A percentile compares a stretch with the other conserved stretches of the same genome.
Conservation (phyloP, 2,797 vertebrate species). For the Coregonus ussuriensis region DNA sequence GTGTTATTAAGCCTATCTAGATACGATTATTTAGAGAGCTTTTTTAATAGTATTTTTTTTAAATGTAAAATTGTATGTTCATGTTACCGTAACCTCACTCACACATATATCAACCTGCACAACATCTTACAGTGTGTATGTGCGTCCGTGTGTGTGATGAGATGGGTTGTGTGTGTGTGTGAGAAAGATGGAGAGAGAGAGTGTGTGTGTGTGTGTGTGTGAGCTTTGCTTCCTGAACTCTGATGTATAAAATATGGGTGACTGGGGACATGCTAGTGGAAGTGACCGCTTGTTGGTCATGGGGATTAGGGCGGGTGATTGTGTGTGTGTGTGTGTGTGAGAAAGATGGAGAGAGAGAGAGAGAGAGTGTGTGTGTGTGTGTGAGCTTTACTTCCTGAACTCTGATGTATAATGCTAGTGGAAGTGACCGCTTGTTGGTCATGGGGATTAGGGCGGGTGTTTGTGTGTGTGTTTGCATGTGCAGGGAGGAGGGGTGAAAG, state of each 20-base stretch:
- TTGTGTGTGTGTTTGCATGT: too few relatives aligned
- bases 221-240: constrained; percentile 44
- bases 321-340: constrained; percentile 18
- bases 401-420: too few relatives aligned
- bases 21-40: not conserved
- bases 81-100: too few relatives aligned
- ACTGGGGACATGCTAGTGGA: constrained; percentile 46
- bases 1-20: not conserved
- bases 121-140: not conserved
- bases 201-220: not conserved
- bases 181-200: not conserved
- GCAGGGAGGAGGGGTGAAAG: too few relatives aligned
- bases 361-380: too few relatives aligned
- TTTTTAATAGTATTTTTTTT: too few relatives aligned
- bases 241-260: constrained; percentile 21
- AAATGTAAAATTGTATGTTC: not conserved
- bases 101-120: too few relatives aligned
- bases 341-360: too few relatives aligned
- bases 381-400: too few relatives aligned
- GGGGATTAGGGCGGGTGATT: constrained; percentile 8
- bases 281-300: constrained; percentile 47
- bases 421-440: too few relatives aligned
- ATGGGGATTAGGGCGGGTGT: too few relatives aligned
- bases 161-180: not conserved
- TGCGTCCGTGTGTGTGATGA: not conserved